Conservation (phyloP, 2,888 invertebrate genomes). For the Tortrix viridana region DNA sequence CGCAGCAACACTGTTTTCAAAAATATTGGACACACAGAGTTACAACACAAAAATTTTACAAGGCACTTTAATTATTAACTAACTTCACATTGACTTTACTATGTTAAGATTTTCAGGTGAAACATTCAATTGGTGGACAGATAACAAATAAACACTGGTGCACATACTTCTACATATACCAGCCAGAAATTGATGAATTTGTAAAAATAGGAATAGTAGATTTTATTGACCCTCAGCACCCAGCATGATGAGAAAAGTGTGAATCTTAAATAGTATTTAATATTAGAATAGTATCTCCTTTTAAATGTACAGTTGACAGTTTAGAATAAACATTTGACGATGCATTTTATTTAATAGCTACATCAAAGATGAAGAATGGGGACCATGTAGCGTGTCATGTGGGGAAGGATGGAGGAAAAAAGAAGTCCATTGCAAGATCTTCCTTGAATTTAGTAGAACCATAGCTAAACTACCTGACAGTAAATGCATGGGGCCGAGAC, state of each 20-base stretch:
- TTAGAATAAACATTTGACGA: constrained; percentile 4
- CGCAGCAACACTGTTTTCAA: constrained; percentile 56
- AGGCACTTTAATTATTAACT: constrained; percentile 45
- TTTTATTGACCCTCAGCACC: constrained; percentile 61
- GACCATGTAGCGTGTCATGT: constrained; percentile 95
- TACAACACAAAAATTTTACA: constrained; percentile 38
- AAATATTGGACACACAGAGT: constrained; percentile 51
- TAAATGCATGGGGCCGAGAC: constrained; percentile 94
- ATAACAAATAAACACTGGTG: constrained; percentile 69
- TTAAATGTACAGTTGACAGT: constrained; percentile 1
- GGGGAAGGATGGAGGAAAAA: constrained; percentile 95
- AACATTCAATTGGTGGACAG: constrained; percentile 55
- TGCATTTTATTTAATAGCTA: constrained; percentile 85
- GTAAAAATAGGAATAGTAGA: constrained; percentile 56
- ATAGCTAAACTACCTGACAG: constrained; percentile 94
- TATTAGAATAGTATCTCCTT: constrained; percentile 30
- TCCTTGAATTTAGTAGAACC: constrained; percentile 95
- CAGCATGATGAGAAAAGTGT: constrained; percentile 66
- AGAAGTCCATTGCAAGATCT: constrained; percentile 97
- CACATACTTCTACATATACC: constrained; percentile 83
- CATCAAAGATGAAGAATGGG: constrained; percentile 95
- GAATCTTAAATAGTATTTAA: constrained; percentile 50
- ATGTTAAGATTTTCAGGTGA: constrained; percentile 55
- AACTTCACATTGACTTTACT: constrained; percentile 46
- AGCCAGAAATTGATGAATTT: constrained; percentile 71